Conservation (phyloP, 1,140 invertebrate genomes). For the Phthorimaea operculella region DNA sequence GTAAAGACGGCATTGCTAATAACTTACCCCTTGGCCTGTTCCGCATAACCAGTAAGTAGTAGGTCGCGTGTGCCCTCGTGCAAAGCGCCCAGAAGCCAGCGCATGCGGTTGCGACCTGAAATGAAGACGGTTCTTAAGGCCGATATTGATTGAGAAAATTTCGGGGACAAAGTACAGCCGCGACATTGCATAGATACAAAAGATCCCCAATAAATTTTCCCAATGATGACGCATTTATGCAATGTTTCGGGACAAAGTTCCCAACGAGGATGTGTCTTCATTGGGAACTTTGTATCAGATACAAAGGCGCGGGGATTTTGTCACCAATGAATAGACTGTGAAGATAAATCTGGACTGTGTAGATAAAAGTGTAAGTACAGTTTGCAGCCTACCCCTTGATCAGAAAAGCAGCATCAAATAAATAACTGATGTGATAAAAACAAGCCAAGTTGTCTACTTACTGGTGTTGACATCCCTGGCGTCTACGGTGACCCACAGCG, state of each 20-base stretch:
- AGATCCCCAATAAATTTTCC: no score
- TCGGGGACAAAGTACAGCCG: slow-evolving; percentile 23
- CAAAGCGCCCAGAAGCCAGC: neutral
- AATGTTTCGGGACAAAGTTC: no score
- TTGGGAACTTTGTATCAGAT: no score
- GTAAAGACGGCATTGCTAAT: no score
- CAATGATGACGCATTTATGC: no score
- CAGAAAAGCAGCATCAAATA: no score
- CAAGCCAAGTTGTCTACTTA: slow-evolving; percentile 17
- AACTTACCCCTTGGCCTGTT: neutral
- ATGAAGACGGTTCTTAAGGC: no score
- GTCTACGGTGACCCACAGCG: slow-evolving; percentile 48
- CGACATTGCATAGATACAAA: slow-evolving; percentile 7
- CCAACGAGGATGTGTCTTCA: no score
- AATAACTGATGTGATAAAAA: no score
- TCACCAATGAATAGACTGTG: neutral
- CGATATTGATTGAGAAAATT: neutral
- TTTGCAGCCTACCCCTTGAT: no score
- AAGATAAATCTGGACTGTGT: slow-evolving; percentile 26
- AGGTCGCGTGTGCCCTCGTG: neutral
- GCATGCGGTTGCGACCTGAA: neutral
- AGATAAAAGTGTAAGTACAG: slow-evolving; percentile 31
- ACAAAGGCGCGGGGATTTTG: no score
- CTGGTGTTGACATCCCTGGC: slow-evolving; percentile 26
- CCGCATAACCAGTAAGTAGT: neutral